Conservation (phyloP, 2,113 vertebrate species). For the Tetraodon nigroviridis region DNA sequence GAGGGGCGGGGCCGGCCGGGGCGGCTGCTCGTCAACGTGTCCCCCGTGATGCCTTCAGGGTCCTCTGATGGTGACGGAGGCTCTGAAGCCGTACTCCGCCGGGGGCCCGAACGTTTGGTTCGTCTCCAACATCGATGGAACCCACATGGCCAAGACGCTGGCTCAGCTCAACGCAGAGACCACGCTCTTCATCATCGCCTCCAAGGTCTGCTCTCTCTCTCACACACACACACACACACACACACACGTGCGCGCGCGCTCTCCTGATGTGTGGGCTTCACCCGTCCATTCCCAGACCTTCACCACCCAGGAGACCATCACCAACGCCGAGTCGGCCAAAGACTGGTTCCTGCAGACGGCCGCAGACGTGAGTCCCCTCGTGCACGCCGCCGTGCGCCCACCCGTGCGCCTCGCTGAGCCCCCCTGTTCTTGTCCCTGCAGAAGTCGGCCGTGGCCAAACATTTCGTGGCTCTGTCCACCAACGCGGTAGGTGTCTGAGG, state of each 20-base stretch:
- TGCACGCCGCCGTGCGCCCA: not conserved
- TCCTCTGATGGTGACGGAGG: slow-evolving; percentile 96
- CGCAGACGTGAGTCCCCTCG: slow-evolving; percentile 80
- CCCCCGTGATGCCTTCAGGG: slow-evolving; percentile 76
- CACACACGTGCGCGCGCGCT: not conserved
- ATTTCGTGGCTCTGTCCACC: slow-evolving; percentile 96
- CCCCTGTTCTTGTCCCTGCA: slow-evolving; percentile 44
- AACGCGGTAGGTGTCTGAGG: slow-evolving; percentile 82
- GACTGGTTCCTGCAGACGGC: slow-evolving; percentile 89
- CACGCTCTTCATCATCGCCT: slow-evolving; percentile 91
- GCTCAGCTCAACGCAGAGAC: slow-evolving; percentile 83
- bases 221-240: not conserved
- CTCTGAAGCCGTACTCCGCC: slow-evolving; percentile 89
- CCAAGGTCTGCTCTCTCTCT: slow-evolving; percentile 74
- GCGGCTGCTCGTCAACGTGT: not conserved
- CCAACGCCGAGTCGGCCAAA: slow-evolving; percentile 92
- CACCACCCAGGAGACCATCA: slow-evolving; percentile 99
- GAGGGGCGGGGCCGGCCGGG: not conserved
- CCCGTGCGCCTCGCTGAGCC: no score
- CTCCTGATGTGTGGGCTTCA: not conserved
- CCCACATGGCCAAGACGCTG: slow-evolving; percentile 92
- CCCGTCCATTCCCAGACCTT: slow-evolving; percentile 79
- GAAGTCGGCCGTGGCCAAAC: slow-evolving; percentile 91
- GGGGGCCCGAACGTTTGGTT: slow-evolving; percentile 94
- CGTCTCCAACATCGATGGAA: slow-evolving; percentile 97